Evolutionary conservation across 2,797 vertebrate species (phyloP).

Genomic region (Pseudotriccus pelzelni): DNA sequence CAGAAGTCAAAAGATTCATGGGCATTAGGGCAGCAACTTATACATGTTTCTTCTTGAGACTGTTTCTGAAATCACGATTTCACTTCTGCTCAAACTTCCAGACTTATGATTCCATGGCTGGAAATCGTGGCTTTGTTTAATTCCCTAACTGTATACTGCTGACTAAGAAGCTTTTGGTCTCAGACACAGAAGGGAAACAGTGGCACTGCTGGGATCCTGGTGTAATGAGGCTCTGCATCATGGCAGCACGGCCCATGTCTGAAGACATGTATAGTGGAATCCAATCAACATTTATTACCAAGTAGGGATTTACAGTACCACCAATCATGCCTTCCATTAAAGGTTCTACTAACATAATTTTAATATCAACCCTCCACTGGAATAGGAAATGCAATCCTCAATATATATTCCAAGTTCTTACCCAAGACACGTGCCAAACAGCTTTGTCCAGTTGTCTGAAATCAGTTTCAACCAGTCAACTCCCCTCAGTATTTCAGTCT

Average conservation of each 20-base stretch:
- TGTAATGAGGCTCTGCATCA: not conserved
- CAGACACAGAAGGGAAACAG: not conserved
- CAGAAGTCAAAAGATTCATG: not conserved
- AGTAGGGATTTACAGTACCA: not conserved
- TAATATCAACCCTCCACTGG: not conserved
- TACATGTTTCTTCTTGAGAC: not conserved
- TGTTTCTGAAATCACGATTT: not conserved
- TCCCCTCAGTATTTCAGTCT: not conserved
- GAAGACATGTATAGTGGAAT: not conserved
- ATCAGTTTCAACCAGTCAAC: not conserved
- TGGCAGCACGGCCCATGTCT: not conserved
- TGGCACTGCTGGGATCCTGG: not conserved
- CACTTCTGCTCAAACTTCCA: not conserved
- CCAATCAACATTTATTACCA: not conserved
- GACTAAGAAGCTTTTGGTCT: not conserved
- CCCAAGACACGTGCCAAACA: not conserved
- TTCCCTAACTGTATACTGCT: not conserved
- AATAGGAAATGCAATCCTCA: not conserved
- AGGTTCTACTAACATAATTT: not conserved
- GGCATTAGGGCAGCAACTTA: not conserved
- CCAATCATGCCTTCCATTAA: not conserved
- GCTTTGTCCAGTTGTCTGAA: not conserved
- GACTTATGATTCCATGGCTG: not conserved
- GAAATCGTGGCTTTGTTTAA: not conserved
- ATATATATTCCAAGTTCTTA: not conserved